Evolutionary conservation across 2,113 vertebrate genomes (phyloP).

Genomic region (Xiphorhynchus elegans): DNA sequence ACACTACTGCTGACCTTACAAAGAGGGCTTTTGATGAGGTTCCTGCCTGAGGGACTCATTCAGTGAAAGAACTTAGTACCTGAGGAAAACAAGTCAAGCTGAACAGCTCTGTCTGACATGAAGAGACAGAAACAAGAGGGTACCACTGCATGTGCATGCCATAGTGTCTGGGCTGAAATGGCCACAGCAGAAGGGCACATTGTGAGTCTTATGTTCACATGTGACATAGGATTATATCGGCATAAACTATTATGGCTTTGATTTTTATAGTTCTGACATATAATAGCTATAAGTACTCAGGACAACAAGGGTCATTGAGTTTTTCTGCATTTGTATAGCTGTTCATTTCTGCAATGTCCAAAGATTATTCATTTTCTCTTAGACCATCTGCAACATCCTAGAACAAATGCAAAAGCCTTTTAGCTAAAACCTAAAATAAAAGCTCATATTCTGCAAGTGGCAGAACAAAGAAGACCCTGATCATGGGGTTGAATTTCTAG

Average conservation of each 20-base stretch:
- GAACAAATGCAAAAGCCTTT: background rate
- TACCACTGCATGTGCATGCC: fast-evolving
- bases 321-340: background rate
- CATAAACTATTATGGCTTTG: background rate
- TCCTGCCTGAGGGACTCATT: background rate
- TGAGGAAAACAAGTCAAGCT: background rate
- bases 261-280: background rate
- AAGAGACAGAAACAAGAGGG: background rate
- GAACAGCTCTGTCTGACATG: background rate
- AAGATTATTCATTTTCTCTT: background rate
- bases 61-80: background rate
- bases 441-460: background rate
- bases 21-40: background rate
- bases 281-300: background rate
- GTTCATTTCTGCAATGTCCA: background rate
- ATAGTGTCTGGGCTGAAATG: background rate
- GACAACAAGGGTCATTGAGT: background rate
- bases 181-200: background rate
- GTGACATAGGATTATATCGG: background rate
- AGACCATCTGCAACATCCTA: background rate
- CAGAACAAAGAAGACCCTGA: background rate
- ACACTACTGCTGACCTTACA: background rate
- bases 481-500: constrained; percentile 25
- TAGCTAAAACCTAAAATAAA: constrained; percentile 15
- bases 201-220: background rate